A percentile compares a stretch with the other conserved stretches of the same genome.
Conservation (phyloP, 2,888 invertebrate genomes). For the Dysmachus trigonus region DNA sequence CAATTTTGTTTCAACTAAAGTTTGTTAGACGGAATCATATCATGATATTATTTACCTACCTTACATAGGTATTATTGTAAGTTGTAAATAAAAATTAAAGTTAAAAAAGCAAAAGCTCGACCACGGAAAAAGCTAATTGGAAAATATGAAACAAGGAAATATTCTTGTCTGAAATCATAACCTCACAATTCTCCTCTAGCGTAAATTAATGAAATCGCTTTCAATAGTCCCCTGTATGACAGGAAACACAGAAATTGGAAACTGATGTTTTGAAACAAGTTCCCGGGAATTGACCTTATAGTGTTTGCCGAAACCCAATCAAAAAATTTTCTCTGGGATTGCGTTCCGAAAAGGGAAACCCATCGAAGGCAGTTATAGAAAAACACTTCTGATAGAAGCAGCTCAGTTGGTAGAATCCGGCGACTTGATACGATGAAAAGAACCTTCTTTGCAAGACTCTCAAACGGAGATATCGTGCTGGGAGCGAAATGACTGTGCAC, state of each 20-base stretch:
- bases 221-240: not conserved
- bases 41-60: too few species aligned
- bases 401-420: not conserved
- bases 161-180: too few species aligned
- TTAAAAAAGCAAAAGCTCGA: too few species aligned
- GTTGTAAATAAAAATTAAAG: too few species aligned
- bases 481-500: constrained; percentile 35
- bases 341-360: not conserved
- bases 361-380: not conserved
- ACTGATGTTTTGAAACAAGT: not conserved
- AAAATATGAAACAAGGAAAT: too few species aligned
- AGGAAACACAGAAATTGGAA: not conserved
- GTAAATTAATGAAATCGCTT: not conserved
- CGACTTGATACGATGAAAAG: constrained; percentile 3
- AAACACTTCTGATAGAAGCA: not conserved
- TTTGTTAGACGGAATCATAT: too few species aligned
- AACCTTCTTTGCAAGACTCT: not conserved
- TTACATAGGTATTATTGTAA: too few species aligned
- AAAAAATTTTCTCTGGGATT: not conserved
- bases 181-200: too few species aligned
- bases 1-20: too few species aligned
- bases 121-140: too few species aligned
- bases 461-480: constrained; percentile 33
- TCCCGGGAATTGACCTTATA: not conserved
- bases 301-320: not conserved